Evolutionary conservation across 2,113 vertebrate genomes (phyloP).

Genomic region (Tragelaphus buxtoni): DNA sequence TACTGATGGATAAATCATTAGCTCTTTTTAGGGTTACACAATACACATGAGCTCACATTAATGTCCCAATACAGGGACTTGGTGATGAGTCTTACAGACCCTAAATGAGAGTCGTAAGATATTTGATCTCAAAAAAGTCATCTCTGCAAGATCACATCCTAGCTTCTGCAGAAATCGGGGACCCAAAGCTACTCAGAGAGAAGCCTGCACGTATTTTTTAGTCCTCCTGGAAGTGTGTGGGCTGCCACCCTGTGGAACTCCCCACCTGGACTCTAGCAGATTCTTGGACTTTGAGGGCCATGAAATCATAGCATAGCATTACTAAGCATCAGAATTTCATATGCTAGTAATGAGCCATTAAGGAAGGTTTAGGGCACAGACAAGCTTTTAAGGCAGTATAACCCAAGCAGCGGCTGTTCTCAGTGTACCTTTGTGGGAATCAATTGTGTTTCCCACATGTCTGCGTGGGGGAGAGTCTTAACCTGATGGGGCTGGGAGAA

Average conservation of each 20-base stretch:
- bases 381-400: constrained; percentile 44
- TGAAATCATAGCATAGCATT: constrained; percentile 25
- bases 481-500: background rate
- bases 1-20: background rate
- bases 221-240: background rate
- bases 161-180: background rate
- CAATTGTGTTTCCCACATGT: background rate
- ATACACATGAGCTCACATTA: background rate
- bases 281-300: background rate
- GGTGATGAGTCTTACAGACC: background rate
- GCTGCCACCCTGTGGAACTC: background rate
- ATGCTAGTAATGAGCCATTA: constrained; percentile 39
- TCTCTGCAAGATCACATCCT: background rate
- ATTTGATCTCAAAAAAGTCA: background rate
- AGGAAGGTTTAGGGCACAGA: constrained; percentile 21
- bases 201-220: background rate
- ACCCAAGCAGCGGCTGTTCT: constrained; percentile 1
- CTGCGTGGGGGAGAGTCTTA: background rate
- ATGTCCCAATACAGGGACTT: background rate
- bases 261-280: background rate
- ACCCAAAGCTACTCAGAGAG: background rate
- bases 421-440: constrained; percentile 43
- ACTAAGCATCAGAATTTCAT: constrained; percentile 47
- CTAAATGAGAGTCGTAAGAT: background rate
- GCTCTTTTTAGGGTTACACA: background rate